Conservation (phyloP, 1,140 invertebrate species). For the Dreissena rostriformis region DNA sequence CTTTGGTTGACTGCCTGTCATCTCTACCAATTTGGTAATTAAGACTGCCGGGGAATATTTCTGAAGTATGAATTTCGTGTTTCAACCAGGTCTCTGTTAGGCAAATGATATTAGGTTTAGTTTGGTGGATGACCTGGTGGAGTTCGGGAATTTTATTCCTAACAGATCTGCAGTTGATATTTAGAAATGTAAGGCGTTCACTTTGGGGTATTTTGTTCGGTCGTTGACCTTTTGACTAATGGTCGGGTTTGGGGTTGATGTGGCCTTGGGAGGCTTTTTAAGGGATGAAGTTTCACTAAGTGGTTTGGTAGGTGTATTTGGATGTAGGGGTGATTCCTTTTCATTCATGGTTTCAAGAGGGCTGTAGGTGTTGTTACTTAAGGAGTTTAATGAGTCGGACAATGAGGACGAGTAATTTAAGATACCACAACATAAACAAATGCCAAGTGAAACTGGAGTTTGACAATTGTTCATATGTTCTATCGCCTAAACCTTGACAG, state of each 20-base stretch:
- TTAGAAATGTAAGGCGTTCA: not conserved
- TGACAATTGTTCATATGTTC: conserved; percentile 6
- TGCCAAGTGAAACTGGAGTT: not conserved
- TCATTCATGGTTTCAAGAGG: not conserved
- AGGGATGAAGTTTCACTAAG: not conserved
- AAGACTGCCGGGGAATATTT: conserved; percentile 16
- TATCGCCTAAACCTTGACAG: conserved; percentile 26
- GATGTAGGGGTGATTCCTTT: too few species aligned
- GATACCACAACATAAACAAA: not conserved
- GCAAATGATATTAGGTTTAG: conserved; percentile 18
- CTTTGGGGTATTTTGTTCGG: not conserved
- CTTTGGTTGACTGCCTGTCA: conserved; percentile 7
- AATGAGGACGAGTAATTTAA: not conserved
- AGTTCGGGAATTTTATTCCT: conserved; percentile 29
- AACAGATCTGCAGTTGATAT: conserved; percentile 32
- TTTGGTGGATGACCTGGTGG: conserved; percentile 22
- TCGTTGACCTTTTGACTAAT: not conserved
- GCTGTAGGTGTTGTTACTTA: not conserved
- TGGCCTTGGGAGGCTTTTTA: not conserved
- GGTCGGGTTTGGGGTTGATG: not conserved
- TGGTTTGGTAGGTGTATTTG: not conserved
- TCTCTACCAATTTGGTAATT: conserved; percentile 19
- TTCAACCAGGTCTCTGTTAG: conserved; percentile 35
- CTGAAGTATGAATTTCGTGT: conserved; percentile 17
- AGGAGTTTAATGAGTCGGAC: conserved; percentile 13